These are phyloP conservation scores for Beroe ovata DNA, from an alignment of 37 sponge, comb jelly and placozoan genomes.

Conservation along the genomic window DNA sequence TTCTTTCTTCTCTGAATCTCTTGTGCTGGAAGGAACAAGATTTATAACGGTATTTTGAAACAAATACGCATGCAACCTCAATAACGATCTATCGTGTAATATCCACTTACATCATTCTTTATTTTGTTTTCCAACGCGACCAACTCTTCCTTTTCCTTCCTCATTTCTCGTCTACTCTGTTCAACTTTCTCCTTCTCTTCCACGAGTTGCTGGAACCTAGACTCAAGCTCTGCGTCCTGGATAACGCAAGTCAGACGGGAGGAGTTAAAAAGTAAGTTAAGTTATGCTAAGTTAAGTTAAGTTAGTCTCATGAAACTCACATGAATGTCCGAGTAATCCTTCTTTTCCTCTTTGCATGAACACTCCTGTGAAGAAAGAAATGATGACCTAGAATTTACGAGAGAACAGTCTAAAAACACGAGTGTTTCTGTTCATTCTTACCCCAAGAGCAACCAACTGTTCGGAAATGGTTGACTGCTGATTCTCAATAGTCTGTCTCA, in stretches of 20 bases:
- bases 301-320: too few species aligned
- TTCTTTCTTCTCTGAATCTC: slow-evolving; percentile 50
- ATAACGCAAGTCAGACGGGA: too few species aligned
- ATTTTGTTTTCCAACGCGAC: slow-evolving; percentile 21
- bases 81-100: too few species aligned
- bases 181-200: slow-evolving; percentile 41
- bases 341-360: neutral
- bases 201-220: slow-evolving; percentile 50
- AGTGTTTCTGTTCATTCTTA: too few species aligned
- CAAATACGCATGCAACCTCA: neutral
- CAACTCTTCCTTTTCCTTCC: slow-evolving; percentile 30
- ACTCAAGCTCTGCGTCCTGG: slow-evolving; percentile 63
- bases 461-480: slow-evolving; percentile 44
- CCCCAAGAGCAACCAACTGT: slow-evolving; percentile 34
- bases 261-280: too few species aligned
- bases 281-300: too few species aligned
- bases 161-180: neutral
- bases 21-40: slow-evolving; percentile 23
- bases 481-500: neutral
- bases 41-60: neutral
- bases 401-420: too few species aligned
- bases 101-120: slow-evolving; percentile 30
- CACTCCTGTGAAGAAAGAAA: too few species aligned
- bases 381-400: too few species aligned
- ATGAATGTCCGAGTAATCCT: slow-evolving; percentile 21